Conservation (phyloP, 2,797 vertebrate species). For the Astyanax mexicanus region DNA sequence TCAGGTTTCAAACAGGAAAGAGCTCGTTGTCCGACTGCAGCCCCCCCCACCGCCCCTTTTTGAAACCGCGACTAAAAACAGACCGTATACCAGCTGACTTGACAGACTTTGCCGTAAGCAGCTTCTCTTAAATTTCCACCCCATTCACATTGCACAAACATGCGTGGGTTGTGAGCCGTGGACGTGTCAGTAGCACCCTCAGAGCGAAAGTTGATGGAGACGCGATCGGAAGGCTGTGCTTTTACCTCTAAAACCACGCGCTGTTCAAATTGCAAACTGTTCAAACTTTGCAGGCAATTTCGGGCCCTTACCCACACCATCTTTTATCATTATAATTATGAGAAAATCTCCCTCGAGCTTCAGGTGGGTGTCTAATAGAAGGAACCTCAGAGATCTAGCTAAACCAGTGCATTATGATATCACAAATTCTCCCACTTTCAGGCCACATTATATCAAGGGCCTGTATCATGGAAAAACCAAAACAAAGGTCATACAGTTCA, state of each 20-base stretch:
- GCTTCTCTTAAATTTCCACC: slow-evolving; percentile 69
- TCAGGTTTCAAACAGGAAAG: slow-evolving; percentile 70
- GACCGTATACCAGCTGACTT: slow-evolving; percentile 58
- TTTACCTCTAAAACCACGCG: slow-evolving; percentile 76
- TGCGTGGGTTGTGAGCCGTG: slow-evolving; percentile 74
- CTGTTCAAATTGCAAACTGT: slow-evolving; percentile 73
- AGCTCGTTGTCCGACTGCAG: slow-evolving; percentile 55
- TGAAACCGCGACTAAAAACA: slow-evolving; percentile 51
- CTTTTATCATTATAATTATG: background rate
- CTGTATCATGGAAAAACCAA: no score
- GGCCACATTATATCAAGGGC: no score
- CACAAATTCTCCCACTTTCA: background rate
- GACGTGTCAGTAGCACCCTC: slow-evolving; percentile 71
- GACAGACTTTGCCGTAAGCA: slow-evolving; percentile 63
- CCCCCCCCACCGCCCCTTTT: slow-evolving; percentile 13
- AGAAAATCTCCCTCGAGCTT: background rate
- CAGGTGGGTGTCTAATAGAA: background rate
- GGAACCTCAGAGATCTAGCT: background rate
- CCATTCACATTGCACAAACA: slow-evolving; percentile 71
- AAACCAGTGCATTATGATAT: background rate
- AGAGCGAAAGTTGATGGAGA: slow-evolving; percentile 68
- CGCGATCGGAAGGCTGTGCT: slow-evolving; percentile 66
- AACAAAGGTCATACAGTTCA: no score
- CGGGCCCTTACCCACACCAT: background rate
- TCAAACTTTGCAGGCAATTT: slow-evolving; percentile 6